Conservation (phyloP, 2,797 vertebrate genomes). For the Graptemys geographica region DNA sequence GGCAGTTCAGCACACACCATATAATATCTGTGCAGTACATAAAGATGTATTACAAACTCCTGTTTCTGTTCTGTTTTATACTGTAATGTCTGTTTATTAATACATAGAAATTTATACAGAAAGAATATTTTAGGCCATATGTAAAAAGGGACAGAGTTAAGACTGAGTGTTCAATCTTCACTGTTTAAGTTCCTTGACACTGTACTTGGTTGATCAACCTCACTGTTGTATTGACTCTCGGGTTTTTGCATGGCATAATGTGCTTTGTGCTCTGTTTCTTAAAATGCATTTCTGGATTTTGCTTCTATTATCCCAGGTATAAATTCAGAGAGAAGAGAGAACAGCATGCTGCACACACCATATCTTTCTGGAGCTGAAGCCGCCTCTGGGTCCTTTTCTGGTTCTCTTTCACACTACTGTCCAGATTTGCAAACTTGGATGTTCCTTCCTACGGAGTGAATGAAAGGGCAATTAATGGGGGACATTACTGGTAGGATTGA, state of each 20-base stretch:
- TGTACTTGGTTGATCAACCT: not conserved
- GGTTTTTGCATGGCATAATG: not conserved
- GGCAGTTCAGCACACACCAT: not conserved
- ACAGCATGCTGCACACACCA: slow-evolving; percentile 79
- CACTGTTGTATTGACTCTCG: not conserved
- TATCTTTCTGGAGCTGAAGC: slow-evolving; percentile 93
- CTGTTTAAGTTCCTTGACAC: not conserved
- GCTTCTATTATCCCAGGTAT: not conserved
- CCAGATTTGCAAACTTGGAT: slow-evolving; percentile 95
- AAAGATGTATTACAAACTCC: not conserved
- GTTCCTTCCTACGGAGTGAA: slow-evolving; percentile 90
- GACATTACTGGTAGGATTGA: not conserved
- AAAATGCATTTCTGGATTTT: not conserved
- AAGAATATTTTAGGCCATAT: not conserved
- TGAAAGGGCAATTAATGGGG: not conserved
- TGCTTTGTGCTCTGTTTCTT: not conserved
- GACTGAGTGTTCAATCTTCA: not conserved
- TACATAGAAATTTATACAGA: not conserved
- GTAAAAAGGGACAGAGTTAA: not conserved
- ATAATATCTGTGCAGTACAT: not conserved
- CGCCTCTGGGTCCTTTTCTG: slow-evolving; percentile 94
- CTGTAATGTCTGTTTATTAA: fast-evolving
- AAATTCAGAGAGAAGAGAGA: not conserved
- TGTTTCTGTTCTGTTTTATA: not conserved
- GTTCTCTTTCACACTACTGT: slow-evolving; percentile 94